A percentile compares a stretch with the other conserved stretches of the same genome.
These are phyloP conservation scores for Apaloderma vittatum DNA, from an alignment of 2,113 vertebrate genomes.

Conservation along the genomic window DNA sequence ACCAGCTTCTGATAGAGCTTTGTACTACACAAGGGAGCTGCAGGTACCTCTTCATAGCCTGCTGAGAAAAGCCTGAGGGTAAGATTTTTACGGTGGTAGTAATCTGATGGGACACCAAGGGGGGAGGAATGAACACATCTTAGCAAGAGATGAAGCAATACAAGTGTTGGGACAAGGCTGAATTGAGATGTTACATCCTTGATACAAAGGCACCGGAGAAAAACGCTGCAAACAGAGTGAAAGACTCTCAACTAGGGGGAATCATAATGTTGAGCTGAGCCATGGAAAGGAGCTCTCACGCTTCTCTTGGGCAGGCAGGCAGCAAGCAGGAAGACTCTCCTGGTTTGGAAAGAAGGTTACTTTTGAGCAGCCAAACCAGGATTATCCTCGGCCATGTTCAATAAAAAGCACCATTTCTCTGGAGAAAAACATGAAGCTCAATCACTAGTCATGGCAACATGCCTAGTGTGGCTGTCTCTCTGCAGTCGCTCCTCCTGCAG, in stretches of 20 bases:
- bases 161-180: not conserved
- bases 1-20: not conserved
- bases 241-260: not conserved
- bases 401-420: not conserved
- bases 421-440: not conserved
- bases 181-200: fast-evolving
- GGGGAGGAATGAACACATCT: not conserved
- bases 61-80: not conserved
- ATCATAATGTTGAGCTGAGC: not conserved
- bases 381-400: not conserved
- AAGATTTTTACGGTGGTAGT: not conserved
- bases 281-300: not conserved
- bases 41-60: not conserved
- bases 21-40: not conserved
- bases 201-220: not conserved
- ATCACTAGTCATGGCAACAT: not conserved
- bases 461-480: not conserved
- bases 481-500: not conserved
- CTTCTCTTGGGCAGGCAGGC: not conserved
- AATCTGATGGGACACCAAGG: not conserved
- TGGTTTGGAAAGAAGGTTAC: not conserved
- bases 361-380: not conserved
- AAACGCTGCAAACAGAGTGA: not conserved
- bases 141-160: not conserved
- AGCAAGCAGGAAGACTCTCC: not conserved